These are phyloP conservation scores for Paramormyrops hopkinsi DNA, from an alignment of 2,797 vertebrate species.

Conservation along the genomic window DNA sequence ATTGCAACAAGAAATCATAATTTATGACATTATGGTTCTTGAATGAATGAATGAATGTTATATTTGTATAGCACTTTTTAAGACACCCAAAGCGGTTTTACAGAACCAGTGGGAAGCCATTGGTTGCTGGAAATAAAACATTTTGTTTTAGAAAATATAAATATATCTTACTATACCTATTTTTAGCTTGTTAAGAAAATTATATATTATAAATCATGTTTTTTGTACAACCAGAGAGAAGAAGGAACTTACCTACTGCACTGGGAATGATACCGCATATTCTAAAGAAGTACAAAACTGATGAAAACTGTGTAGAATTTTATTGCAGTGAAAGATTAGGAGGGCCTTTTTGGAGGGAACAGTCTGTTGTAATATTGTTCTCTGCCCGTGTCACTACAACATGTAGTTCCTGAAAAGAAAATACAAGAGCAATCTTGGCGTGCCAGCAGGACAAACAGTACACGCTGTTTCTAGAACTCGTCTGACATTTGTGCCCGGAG, in stretches of 20 bases:
- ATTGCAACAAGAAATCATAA: not conserved
- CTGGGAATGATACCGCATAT: not conserved
- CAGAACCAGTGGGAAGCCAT: not conserved
- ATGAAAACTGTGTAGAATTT: not conserved
- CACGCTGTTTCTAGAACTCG: not conserved
- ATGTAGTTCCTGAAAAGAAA: not conserved
- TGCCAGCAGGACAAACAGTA: not conserved
- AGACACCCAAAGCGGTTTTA: not conserved
- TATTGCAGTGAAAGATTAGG: not conserved
- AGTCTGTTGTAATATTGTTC: not conserved
- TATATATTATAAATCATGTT: not conserved
- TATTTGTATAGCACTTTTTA: not conserved
- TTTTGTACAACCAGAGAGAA: not conserved
- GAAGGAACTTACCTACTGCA: not conserved
- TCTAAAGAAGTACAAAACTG: not conserved
- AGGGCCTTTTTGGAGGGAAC: not conserved
- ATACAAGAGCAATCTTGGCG: not conserved
- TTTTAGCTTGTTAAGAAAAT: not conserved
- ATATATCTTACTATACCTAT: not conserved
- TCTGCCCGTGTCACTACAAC: not conserved
- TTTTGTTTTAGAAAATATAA: not conserved
- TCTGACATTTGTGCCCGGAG: not conserved
- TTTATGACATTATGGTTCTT: not conserved
- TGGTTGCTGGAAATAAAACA: not conserved
- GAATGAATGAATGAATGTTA: not conserved